Conservation (phyloP, 2,888 invertebrate species). For the Nezara viridula region DNA sequence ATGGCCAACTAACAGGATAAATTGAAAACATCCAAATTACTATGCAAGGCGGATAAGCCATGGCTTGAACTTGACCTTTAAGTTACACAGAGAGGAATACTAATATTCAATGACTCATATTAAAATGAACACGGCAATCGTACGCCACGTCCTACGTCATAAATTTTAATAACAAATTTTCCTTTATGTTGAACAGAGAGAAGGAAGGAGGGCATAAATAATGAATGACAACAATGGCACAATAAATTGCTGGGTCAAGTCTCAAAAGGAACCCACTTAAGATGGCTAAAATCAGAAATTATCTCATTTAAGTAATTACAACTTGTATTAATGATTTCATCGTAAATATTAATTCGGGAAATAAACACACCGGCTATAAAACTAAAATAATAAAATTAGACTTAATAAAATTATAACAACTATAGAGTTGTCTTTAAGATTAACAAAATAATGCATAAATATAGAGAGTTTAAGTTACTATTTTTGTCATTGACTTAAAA, state of each 20-base stretch:
- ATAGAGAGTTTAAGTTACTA: too few relatives aligned
- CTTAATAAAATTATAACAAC: too few relatives aligned
- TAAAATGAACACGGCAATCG: neutral
- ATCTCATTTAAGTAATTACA: neutral
- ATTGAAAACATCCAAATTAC: neutral
- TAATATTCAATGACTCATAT: conserved; percentile 10
- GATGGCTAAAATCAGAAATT: neutral
- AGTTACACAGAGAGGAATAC: neutral
- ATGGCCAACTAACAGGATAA: neutral
- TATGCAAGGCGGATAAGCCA: neutral
- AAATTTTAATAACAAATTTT: conserved; percentile 1
- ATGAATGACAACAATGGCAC: neutral
- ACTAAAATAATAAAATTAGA: too few relatives aligned
- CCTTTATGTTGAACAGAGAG: neutral
- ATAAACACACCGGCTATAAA: too few relatives aligned
- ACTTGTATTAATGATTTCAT: too few relatives aligned
- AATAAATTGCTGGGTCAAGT: neutral
- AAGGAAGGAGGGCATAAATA: neutral
- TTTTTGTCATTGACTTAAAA: too few relatives aligned
- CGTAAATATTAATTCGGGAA: too few relatives aligned
- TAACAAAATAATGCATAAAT: too few relatives aligned
- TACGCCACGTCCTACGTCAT: neutral
- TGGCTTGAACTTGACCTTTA: neutral
- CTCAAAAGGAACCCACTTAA: neutral
- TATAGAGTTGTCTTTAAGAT: too few relatives aligned